Base-by-base conservation (phyloP, 30 jellyfish, hydroid and myxozoan species). In the Turritopsis dohrnii region DNA sequence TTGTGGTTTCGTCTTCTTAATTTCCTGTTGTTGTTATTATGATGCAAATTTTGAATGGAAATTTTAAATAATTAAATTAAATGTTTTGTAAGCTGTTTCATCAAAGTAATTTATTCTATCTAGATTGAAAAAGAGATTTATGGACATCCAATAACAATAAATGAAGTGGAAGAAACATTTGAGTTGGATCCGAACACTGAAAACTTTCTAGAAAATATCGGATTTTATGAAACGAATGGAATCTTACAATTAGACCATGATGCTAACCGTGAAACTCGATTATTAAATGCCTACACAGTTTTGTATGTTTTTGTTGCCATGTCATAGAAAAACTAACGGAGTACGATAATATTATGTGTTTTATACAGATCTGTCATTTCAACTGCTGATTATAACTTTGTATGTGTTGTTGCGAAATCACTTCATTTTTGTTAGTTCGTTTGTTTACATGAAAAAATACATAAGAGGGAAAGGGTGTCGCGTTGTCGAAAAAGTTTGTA, bases 161-260 rank as follows among this genome's bases (percentile, higher is more conserved):
- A 69, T 8, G 28, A 23, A 69, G 30, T 69, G 77, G 30, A 69
- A 69, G 30, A 27, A 23, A 27, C 30, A 27, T 69, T 69, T 19
- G 9, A n/a, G 19, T n/a, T n/a, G 28, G 77, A 69, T 69, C 77
- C 77, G 30, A n/a, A 8, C 77, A 69, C 77, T 19, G 77, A 69
- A 69, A 23, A 7, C 16, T 69, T 69, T 69, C 30, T 69, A 19
- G 30, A 69, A 27, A 69, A 69, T 27, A 69, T 69, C 30, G 77
- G 77, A 69, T 69, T 69, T 27, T n/a, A 7, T 69, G 77, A 69
- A 69, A 9, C 16, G 77, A 21, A 41, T 41, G 60, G 60, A 5
- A 41, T 41, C 5, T 41, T 41, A 13, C 9, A 41, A 3, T 41
- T 41, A 41, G 13, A 5, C 5, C 60, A 41, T 13, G 9, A 41